Evolutionary conservation across 2,113 vertebrate species (phyloP).

Genomic region (Thamnaconus septentrionalis): DNA sequence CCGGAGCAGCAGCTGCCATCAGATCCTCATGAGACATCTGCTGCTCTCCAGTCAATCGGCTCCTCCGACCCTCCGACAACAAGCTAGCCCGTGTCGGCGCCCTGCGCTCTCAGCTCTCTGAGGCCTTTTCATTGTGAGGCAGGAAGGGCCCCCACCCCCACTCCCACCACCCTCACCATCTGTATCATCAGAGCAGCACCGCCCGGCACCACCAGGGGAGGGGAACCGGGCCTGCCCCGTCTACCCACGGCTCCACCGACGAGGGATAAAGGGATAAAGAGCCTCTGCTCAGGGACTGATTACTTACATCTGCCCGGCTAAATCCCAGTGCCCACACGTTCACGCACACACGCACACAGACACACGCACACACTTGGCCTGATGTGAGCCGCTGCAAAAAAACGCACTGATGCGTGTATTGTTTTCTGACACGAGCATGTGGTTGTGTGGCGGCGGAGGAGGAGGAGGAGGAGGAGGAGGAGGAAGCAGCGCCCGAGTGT

Average conservation of each 20-base stretch:
- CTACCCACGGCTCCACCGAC: conserved; percentile 80
- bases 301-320: conserved; percentile 87
- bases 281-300: conserved; percentile 80
- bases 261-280: conserved; percentile 92
- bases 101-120: conserved; percentile 6
- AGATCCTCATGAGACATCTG: conserved; percentile 27
- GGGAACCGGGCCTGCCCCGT: conserved; percentile 60
- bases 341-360: conserved; percentile 4
- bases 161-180: conserved; percentile 22
- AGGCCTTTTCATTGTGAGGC: conserved; percentile 11
- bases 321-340: conserved; percentile 75
- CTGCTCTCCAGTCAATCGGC: conserved; percentile 12
- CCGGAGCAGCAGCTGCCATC: neutral
- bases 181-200: conserved; percentile 56
- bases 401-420: conserved; percentile 57
- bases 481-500: too few relatives aligned
- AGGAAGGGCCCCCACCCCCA: neutral
- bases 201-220: conserved; percentile 51
- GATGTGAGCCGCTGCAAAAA: conserved; percentile 43
- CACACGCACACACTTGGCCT: conserved; percentile 44
- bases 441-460: conserved; percentile 24
- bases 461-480: too few relatives aligned
- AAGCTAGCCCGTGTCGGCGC: neutral
- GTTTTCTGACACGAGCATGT: conserved; percentile 61
- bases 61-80: conserved; percentile 7